Evolutionary conservation across 1,140 invertebrate genomes (phyloP), one percentile per base, ranked within the genome.

Genomic region (Mamestra configurata): DNA sequence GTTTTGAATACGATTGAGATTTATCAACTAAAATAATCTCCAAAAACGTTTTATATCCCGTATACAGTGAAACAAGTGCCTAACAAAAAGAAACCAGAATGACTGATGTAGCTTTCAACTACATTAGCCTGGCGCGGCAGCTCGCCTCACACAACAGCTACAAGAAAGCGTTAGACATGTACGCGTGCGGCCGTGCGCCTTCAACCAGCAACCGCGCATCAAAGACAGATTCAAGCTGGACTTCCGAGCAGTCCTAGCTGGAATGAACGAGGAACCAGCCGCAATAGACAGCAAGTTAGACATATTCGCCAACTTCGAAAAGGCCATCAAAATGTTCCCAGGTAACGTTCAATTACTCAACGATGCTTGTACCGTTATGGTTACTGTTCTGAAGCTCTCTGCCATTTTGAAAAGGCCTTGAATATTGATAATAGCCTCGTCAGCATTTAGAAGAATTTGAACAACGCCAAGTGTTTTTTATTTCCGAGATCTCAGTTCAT

Each of bases 361-460:
- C n/a, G 59, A 64, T 6, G 20, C 11, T 15, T 71, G 4, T 71
- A 18, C 49, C 31, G 24, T 18, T 71, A 53, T 3, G 49, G 49
- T 6, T 71, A 71, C 7, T 53, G 31, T n/a, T 15, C 43, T 10
- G 68, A 71, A 53, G 68, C 68, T 5, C n/a, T 71, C 13, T 71
- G 46, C 27, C 49, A 53, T 31, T 71, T 71, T 31, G 68, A 71
- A 24, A 71, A 71, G 31, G 68, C 68, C 0, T 7, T 71, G 24
- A 35, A 71, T 20, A 71, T 71, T 3, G 68, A 71, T 24, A 71
- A 71, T 1, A 71, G 68, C 20, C 18, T 18, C 24, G 46, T 35
- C 0, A 53, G 15, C 5, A 43, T 71, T 6, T 61, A 80, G 20
- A 80, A 59, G 46, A 68, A 57, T 37, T 35, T 68, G 35, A 73